A percentile compares a stretch with the other conserved stretches of the same genome.
Conservation (phyloP, 1,140 invertebrate genomes). For the Schlechtendalia chinensis region DNA sequence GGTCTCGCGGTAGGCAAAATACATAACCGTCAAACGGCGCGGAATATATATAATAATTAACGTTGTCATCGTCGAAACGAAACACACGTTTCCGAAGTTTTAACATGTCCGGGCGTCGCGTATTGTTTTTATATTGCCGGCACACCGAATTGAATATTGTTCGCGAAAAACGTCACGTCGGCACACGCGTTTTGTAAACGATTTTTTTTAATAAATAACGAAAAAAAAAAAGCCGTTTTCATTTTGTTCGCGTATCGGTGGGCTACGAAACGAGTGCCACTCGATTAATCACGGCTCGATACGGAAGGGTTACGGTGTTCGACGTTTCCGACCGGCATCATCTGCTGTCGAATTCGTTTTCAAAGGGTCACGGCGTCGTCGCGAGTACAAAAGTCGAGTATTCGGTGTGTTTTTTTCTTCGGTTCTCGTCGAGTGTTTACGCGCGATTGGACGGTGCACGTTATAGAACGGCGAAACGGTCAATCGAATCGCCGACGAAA, state of each 20-base stretch:
- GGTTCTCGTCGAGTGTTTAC: background rate
- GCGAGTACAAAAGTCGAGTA: slow-evolving; percentile 15
- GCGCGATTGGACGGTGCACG: background rate
- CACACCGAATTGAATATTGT: too few relatives aligned
- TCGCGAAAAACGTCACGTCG: too few relatives aligned
- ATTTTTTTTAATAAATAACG: background rate
- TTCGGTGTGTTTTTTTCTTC: background rate
- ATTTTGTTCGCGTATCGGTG: background rate
- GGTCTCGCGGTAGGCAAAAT: too few relatives aligned
- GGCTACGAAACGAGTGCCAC: background rate
- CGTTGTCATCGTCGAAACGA: too few relatives aligned
- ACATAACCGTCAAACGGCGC: too few relatives aligned
- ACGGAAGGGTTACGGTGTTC: background rate
- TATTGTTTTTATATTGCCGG: too few relatives aligned
- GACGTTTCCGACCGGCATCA: background rate
- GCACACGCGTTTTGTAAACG: too few relatives aligned
- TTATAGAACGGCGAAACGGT: background rate
- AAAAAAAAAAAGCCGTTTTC: background rate
- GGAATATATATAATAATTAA: too few relatives aligned
- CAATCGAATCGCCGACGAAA: slow-evolving; percentile 1
- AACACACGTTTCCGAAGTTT: too few relatives aligned
- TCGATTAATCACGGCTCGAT: slow-evolving; percentile 7
- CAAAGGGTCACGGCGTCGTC: background rate
- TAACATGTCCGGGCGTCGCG: too few relatives aligned
- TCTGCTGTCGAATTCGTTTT: background rate